A percentile compares a stretch with the other conserved stretches of the same genome.
Evolutionary conservation across 2,888 invertebrate genomes (phyloP).

Genomic region (Stictocephala bisonia): DNA sequence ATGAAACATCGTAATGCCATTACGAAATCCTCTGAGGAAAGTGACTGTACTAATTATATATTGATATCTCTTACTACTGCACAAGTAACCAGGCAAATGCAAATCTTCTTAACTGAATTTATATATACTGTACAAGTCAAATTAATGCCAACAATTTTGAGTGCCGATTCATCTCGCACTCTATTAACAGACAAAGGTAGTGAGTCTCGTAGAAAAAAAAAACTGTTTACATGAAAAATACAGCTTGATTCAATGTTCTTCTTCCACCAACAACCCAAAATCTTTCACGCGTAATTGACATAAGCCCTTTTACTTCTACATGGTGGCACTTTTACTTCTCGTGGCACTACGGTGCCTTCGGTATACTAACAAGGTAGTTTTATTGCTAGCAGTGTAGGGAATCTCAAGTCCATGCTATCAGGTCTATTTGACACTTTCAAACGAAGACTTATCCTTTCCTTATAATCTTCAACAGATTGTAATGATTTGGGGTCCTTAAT

Average conservation of each 20-base stretch:
- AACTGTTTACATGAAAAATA: neutral
- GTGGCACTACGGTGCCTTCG: too few relatives aligned
- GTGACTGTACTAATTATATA: neutral
- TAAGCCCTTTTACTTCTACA: neutral
- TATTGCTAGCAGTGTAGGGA: too few relatives aligned
- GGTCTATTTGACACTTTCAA: neutral
- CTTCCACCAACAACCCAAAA: neutral
- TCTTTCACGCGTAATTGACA: neutral
- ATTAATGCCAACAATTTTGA: neutral
- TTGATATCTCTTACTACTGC: neutral
- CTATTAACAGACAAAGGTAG: neutral
- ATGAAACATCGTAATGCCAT: neutral
- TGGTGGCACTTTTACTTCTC: too few relatives aligned
- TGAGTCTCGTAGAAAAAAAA: neutral
- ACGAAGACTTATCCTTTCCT: neutral
- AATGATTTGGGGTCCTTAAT: neutral
- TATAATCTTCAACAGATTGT: neutral
- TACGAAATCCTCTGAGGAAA: neutral
- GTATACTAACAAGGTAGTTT: too few relatives aligned
- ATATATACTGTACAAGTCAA: neutral
- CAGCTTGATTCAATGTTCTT: neutral
- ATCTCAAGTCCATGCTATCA: too few relatives aligned
- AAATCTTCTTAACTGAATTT: neutral
- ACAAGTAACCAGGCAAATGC: neutral
- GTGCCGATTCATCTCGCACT: neutral